Evolutionary conservation across 2,888 invertebrate species (phyloP).

Genomic region (Phengaris arion): DNA sequence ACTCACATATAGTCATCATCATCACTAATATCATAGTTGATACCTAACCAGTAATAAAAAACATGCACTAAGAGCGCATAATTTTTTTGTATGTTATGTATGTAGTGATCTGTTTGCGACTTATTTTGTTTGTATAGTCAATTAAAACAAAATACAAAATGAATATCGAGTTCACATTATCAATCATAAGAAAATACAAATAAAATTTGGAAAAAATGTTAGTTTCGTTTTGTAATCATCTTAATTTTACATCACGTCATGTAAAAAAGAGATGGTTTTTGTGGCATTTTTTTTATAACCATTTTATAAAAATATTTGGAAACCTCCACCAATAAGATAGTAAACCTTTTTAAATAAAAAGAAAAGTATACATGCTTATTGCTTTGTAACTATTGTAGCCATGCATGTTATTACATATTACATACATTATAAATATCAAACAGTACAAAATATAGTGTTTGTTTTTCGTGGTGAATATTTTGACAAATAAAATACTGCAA

Average conservation of each 20-base stretch:
- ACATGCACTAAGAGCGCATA: no score
- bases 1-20: no score
- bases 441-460: neutral
- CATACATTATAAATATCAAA: neutral
- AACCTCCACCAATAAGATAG: neutral
- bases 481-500: neutral
- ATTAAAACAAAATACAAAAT: neutral
- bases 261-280: neutral
- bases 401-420: conserved; percentile 1
- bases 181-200: neutral
- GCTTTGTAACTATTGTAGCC: neutral
- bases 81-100: no score
- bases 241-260: neutral
- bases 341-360: neutral
- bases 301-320: neutral
- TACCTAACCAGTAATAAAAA: no score
- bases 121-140: no score
- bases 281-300: neutral
- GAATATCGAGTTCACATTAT: conserved; percentile 11
- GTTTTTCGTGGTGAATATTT: neutral
- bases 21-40: no score
- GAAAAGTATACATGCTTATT: conserved; percentile 3
- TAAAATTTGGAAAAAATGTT: neutral
- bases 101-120: no score
- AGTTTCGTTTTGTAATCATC: neutral